A percentile compares a stretch with the other conserved stretches of the same genome.
Conservation (phyloP, 2,888 invertebrate genomes). For the Zygothrica quintamaculata region DNA sequence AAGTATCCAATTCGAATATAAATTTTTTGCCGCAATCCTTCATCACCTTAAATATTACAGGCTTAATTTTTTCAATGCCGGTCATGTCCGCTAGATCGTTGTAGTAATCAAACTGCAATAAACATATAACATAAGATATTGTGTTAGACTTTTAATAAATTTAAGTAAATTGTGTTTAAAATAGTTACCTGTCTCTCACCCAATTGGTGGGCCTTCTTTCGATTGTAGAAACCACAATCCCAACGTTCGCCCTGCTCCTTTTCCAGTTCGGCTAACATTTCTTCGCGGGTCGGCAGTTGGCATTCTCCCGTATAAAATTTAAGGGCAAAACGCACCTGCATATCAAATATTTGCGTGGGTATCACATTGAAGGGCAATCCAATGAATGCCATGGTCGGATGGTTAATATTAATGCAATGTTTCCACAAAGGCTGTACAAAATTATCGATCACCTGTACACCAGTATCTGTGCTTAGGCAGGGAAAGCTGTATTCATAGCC, state of each 20-base stretch:
- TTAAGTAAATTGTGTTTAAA: background rate
- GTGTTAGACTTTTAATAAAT: conserved; percentile 49
- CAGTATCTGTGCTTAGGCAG: conserved; percentile 89
- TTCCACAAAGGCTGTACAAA: conserved; percentile 93
- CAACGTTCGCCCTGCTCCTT: conserved; percentile 88
- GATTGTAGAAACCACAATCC: conserved; percentile 83
- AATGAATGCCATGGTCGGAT: conserved; percentile 92
- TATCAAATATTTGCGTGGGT: conserved; percentile 93
- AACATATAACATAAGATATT: background rate
- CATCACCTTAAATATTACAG: conserved; percentile 89
- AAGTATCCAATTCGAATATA: conserved; percentile 87
- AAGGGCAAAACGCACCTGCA: conserved; percentile 89
- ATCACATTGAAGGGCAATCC: conserved; percentile 92
- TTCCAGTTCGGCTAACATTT: conserved; percentile 88
- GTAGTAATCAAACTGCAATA: conserved; percentile 88
- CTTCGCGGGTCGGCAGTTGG: conserved; percentile 86
- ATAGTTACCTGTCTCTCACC: conserved; percentile 75
- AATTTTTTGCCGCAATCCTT: conserved; percentile 88
- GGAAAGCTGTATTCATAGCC: conserved; percentile 91
- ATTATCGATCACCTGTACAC: conserved; percentile 89
- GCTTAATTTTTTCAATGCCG: conserved; percentile 87
- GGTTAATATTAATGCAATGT: conserved; percentile 92
- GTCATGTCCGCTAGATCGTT: conserved; percentile 88
- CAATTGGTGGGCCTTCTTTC: conserved; percentile 90
- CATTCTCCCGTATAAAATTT: conserved; percentile 88